Evolutionary conservation across 2,113 vertebrate species (phyloP).

Genomic region (Clinocottus analis): DNA sequence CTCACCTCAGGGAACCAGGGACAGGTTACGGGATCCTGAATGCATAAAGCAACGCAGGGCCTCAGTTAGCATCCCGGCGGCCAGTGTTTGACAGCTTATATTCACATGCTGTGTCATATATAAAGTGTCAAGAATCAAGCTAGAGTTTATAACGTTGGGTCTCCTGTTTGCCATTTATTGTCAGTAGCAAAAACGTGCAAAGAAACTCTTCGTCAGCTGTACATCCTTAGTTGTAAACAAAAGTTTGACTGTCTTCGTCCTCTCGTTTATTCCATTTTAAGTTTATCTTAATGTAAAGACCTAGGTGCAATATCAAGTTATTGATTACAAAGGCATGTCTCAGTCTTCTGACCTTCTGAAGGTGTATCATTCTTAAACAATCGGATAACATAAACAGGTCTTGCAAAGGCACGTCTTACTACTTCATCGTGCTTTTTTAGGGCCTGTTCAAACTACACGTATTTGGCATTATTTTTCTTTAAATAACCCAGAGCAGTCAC

Average conservation of each 20-base stretch:
- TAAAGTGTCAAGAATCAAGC: constrained; percentile 18
- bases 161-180: constrained; percentile 12
- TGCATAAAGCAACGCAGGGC: constrained; percentile 38
- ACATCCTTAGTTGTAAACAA: background rate
- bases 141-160: background rate
- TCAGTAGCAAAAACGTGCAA: background rate
- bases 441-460: background rate
- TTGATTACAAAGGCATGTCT: background rate
- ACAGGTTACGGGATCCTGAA: constrained; percentile 33
- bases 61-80: constrained; percentile 1
- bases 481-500: background rate
- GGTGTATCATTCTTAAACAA: background rate
- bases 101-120: constrained; percentile 16
- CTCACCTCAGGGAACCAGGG: constrained; percentile 41
- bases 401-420: background rate
- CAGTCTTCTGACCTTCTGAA: background rate
- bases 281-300: background rate
- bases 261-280: background rate
- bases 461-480: background rate
- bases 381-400: background rate
- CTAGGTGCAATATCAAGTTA: background rate
- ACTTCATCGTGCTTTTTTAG: constrained; percentile 4
- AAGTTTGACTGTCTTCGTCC: background rate
- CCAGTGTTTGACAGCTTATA: background rate
- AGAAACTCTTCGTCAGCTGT: background rate